Conservation (phyloP, 1,140 invertebrate genomes). For the Nebria ingens region DNA sequence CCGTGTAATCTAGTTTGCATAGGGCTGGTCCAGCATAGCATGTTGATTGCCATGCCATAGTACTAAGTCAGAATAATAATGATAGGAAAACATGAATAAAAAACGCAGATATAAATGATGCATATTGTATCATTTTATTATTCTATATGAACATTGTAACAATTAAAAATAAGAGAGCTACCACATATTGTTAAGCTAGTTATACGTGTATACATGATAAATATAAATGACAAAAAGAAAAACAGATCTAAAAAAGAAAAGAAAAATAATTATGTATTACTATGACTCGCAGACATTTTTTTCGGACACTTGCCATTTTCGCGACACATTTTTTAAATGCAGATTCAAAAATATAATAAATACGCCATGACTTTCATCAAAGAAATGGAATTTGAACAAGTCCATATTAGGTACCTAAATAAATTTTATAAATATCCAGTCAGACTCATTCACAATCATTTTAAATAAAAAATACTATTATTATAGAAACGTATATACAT, state of each 20-base stretch:
- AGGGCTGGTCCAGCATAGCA: no score
- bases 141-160: conserved; percentile 33
- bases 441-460: conserved; percentile 22
- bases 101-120: conserved; percentile 1
- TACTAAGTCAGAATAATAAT: no score
- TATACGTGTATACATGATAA: conserved; percentile 29
- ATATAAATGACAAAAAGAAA: conserved; percentile 20
- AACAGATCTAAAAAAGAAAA: conserved; percentile 22
- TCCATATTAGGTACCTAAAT: conserved; percentile 19
- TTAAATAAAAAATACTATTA: conserved; percentile 21
- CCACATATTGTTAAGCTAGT: conserved; percentile 22
- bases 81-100: no score
- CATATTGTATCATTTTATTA: conserved; percentile 25
- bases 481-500: conserved; percentile 24
- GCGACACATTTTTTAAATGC: conserved; percentile 20
- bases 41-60: no score
- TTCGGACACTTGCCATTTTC: not conserved
- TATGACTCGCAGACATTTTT: not conserved
- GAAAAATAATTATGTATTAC: not conserved
- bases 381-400: conserved; percentile 19
- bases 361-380: conserved; percentile 16
- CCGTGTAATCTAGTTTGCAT: no score
- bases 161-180: conserved; percentile 32
- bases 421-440: conserved; percentile 26
- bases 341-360: conserved; percentile 24